Evolutionary conservation across 2,888 invertebrate species (phyloP), one percentile per base, ranked within the genome.

Genomic region (Mythimna albipuncta): DNA sequence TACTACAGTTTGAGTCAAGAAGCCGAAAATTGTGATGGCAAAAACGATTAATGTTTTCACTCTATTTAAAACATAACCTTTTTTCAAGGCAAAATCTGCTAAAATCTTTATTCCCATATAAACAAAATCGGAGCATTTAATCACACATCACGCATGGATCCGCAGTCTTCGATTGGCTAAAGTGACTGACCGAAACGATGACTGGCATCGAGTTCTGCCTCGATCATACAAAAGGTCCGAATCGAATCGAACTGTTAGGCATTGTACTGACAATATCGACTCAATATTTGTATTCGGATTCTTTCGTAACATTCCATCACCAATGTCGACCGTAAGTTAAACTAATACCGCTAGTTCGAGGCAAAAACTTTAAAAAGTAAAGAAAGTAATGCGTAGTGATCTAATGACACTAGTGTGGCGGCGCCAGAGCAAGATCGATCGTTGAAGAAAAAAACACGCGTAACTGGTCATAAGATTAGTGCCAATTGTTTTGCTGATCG

Each of bases 261-360:
- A 91, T 93, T 93, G 91, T 92, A 84, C 78, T 75, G 84, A 87
- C 86, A 76, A 84, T 89, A 90, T 89, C 89, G 85, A 87, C 87
- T 89, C 86, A 89, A 89, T 93, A 93, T 94, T 93, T 92, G 92
- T 93, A 92, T 91, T 91, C 84, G 89, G 86, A 91, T 90, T 90
- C 90, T 92, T 91, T 90, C 87, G 87, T 85, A 88, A 88, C 89
- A 89, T 91, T 83, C 85, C 78, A 83, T 75, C 75, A 71, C 57
- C 59, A 70, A 26, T 71, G 66, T 70, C 41, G 71, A 58, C 72
- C 54, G 82, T 61, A 61, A 61, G 41, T 79, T 79, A 75, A 76
- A 79, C 82, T 83, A 79, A 83, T 84, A 77, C 85, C 82, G 82
- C 69, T 84, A 81, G 69, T 67, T 70, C 19, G 63, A 69, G 72